phyloP scores from a whole-genome alignment of 2,888 invertebrate genomes.

The Nysson spinosus region DNA sequence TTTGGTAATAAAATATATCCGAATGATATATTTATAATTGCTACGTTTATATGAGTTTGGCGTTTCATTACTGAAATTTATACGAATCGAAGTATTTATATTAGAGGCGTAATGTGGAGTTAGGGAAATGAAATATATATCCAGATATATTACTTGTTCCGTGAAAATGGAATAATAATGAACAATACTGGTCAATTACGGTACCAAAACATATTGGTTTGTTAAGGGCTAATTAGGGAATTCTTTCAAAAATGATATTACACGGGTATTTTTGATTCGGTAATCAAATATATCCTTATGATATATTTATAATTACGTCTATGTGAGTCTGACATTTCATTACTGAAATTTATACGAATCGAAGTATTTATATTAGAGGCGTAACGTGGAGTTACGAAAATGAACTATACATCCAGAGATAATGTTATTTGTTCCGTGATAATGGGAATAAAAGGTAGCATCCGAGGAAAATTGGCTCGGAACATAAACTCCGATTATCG shows the following conservation, averaged over 20 bases:
- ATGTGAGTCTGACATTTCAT: too few species aligned
- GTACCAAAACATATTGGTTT: too few species aligned
- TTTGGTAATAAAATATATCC: too few species aligned
- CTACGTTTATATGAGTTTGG: too few species aligned
- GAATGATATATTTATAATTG: too few species aligned
- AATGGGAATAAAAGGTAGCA: slow-evolving; percentile 43
- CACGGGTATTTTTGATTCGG: too few species aligned
- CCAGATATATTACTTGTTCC: slow-evolving; percentile 24
- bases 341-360: background rate
- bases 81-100: background rate
- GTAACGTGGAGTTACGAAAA: slow-evolving; percentile 17
- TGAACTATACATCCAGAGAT: slow-evolving; percentile 16
- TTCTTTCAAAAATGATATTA: too few species aligned
- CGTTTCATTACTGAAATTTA: background rate
- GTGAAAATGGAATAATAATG: slow-evolving; percentile 42
- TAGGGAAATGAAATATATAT: slow-evolving; percentile 21
- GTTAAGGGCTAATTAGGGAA: too few species aligned
- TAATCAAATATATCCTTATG: too few species aligned
- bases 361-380: background rate
- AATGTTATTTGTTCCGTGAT: slow-evolving; percentile 31
- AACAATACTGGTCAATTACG: too few species aligned
- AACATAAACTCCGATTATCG: slow-evolving; percentile 48
- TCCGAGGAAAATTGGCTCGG: slow-evolving; percentile 37
- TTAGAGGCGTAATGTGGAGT: slow-evolving; percentile 9
- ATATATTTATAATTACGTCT: too few species aligned